Evolutionary conservation across 2,797 vertebrate species (phyloP).

Genomic region (Geotrypetes seraphini): DNA sequence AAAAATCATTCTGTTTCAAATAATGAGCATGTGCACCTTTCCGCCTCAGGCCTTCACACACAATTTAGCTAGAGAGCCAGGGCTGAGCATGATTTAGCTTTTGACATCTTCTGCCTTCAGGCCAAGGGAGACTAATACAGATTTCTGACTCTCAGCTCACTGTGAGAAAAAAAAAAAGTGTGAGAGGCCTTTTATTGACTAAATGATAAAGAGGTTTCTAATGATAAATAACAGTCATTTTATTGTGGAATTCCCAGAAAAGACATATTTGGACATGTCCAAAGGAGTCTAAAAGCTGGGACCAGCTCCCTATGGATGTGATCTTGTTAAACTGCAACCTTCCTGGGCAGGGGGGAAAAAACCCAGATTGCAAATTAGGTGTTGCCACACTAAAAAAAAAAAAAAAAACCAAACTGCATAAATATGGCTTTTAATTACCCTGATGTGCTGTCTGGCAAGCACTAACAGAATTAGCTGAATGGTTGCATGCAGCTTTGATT

Average conservation of each 20-base stretch:
- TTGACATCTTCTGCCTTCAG: constrained; percentile 96
- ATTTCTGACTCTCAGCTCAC: constrained; percentile 98
- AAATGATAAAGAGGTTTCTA: constrained; percentile 99
- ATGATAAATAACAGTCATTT: constrained; percentile 99
- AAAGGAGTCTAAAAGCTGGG: constrained; percentile 77
- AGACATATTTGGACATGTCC: constrained; percentile 90
- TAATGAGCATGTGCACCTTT: constrained; percentile 99
- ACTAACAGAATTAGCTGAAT: constrained; percentile 58
- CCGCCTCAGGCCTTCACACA: constrained; percentile 97
- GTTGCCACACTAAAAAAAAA: constrained; percentile 80
- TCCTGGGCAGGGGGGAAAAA: constrained; percentile 57
- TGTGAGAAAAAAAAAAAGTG: constrained; percentile 72
- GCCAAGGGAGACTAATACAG: constrained; percentile 97
- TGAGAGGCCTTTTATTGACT: constrained; percentile 99
- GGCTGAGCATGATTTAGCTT: constrained; percentile 99
- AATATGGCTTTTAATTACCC: constrained; percentile 57
- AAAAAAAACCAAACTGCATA: no score
- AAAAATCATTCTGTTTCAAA: constrained; percentile 86
- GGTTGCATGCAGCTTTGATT: constrained; percentile 35
- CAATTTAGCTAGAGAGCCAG: constrained; percentile 99
- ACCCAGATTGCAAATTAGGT: constrained; percentile 72
- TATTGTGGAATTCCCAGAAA: constrained; percentile 99
- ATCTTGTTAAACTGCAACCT: constrained; percentile 86
- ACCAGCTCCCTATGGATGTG: constrained; percentile 64
- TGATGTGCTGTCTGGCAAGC: constrained; percentile 49